These are phyloP conservation scores for Poecilia wingei DNA, from an alignment of 2,797 vertebrate genomes.

Conservation along the genomic window DNA sequence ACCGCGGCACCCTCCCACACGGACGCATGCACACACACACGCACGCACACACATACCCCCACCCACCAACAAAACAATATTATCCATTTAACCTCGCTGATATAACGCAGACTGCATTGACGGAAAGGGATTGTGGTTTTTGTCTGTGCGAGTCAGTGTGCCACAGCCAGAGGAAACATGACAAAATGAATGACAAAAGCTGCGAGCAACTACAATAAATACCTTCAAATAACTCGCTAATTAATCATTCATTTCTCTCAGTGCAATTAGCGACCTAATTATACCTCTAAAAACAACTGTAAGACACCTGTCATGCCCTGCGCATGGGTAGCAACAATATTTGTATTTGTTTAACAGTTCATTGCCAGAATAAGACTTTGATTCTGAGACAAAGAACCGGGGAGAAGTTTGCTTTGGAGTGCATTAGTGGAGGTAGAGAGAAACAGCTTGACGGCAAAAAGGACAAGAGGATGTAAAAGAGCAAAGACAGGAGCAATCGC, in stretches of 20 bases:
- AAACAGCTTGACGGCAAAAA: constrained; percentile 38
- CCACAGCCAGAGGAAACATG: constrained; percentile 26
- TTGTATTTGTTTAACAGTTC: constrained; percentile 24
- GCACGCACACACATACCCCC: constrained; percentile 5
- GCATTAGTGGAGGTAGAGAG: constrained; percentile 18
- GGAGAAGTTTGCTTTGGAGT: constrained; percentile 59
- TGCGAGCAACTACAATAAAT: constrained; percentile 20
- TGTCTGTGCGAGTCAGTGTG: constrained; percentile 41
- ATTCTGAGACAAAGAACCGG: constrained; percentile 40
- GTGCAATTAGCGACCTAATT: constrained; percentile 47
- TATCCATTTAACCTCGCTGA: constrained; percentile 48
- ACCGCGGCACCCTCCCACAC: constrained; percentile 56
- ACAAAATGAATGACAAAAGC: constrained; percentile 37
- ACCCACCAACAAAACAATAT: constrained; percentile 29
- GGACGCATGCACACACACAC: constrained; percentile 29
- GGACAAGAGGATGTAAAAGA: constrained; percentile 59
- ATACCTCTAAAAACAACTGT: constrained; percentile 31
- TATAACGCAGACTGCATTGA: constrained; percentile 16
- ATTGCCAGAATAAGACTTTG: constrained; percentile 17
- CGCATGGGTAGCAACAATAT: constrained; percentile 9
- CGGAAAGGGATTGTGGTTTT: constrained; percentile 26
- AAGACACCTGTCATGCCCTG: constrained; percentile 23
- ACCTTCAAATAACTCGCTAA: constrained; percentile 42
- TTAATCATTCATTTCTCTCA: constrained; percentile 50
- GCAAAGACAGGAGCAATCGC: constrained; percentile 46